Evolutionary conservation across 1,140 invertebrate genomes (phyloP).

Genomic region (Drosophila setifemur): DNA sequence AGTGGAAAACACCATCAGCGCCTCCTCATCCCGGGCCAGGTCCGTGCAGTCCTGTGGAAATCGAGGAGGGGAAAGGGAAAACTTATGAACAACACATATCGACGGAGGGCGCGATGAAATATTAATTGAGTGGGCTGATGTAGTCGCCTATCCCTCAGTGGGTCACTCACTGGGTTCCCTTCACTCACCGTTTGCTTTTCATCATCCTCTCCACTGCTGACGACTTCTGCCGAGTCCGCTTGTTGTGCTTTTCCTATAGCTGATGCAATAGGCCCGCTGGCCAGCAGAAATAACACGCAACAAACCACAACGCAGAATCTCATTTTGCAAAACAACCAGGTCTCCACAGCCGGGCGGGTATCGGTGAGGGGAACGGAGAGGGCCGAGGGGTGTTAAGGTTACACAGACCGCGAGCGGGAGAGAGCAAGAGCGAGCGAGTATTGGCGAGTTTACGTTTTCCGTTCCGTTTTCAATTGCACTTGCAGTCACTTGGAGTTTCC

Average conservation of each 20-base stretch:
- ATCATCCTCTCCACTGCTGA: slow-evolving; percentile 58
- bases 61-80: not conserved
- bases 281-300: slow-evolving; percentile 70
- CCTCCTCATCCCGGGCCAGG: slow-evolving; percentile 87
- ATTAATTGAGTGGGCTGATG: slow-evolving; percentile 16
- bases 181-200: slow-evolving; percentile 51
- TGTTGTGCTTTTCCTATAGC: slow-evolving; percentile 41
- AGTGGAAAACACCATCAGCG: slow-evolving; percentile 93
- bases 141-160: slow-evolving; percentile 16
- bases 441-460: slow-evolving; percentile 27
- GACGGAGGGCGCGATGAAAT: slow-evolving; percentile 31
- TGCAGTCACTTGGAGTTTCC: slow-evolving; percentile 34
- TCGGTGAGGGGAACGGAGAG: too few species aligned
- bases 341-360: slow-evolving; percentile 28
- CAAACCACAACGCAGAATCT: slow-evolving; percentile 55
- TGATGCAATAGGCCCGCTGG: slow-evolving; percentile 74
- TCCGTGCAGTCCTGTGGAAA: slow-evolving; percentile 85
- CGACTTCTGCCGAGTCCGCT: slow-evolving; percentile 72
- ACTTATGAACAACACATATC: slow-evolving; percentile 9
- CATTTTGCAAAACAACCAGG: slow-evolving; percentile 66
- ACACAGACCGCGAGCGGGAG: slow-evolving; percentile 16
- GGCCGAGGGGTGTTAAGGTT: slow-evolving; percentile 1
- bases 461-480: slow-evolving; percentile 33
- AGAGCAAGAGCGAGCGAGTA: slow-evolving; percentile 15
- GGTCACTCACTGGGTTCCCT: slow-evolving; percentile 11